phyloP scores from a whole-genome alignment of 2,888 invertebrate species.

The Eupithecia centaureata region DNA sequence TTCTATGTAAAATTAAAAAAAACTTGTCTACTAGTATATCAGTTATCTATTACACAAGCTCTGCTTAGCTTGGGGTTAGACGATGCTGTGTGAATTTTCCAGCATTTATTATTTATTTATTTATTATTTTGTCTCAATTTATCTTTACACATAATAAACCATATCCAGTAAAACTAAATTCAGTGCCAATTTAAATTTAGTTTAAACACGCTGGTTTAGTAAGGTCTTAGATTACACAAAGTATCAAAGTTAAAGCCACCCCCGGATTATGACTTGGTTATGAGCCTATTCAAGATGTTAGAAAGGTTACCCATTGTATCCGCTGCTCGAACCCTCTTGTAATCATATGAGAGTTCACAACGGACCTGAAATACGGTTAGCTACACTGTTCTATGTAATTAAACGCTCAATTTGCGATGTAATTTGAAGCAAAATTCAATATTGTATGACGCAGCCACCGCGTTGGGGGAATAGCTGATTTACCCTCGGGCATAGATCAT shows the following conservation, averaged over 20 bases:
- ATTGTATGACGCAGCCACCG: constrained; percentile 29
- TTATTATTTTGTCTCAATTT: background rate
- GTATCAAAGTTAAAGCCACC: constrained; percentile 17
- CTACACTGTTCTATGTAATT: constrained; percentile 33
- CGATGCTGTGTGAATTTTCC: no score
- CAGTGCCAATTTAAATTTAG: no score
- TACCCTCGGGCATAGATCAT: background rate
- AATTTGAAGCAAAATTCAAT: constrained; percentile 46
- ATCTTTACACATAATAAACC: no score
- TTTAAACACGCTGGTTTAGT: no score
- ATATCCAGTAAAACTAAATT: no score
- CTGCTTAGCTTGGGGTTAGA: no score
- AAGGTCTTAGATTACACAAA: constrained; percentile 44
- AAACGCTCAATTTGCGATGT: constrained; percentile 44
- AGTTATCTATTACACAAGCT: no score
- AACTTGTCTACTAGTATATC: no score
- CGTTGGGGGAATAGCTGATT: constrained; percentile 12
- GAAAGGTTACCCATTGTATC: constrained; percentile 36
- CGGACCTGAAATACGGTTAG: constrained; percentile 37
- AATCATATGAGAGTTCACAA: constrained; percentile 37
- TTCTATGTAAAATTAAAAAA: no score
- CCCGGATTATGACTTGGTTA: constrained; percentile 20
- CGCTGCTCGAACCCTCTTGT: constrained; percentile 26
- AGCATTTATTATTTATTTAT: no score
- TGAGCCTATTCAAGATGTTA: constrained; percentile 30